Percentiles rank a stretch among this genome's conserved stretches.
These are phyloP conservation scores for Porites lobata DNA, from an alignment of 92 coral and sea anemone species.

Conservation along the genomic window DNA sequence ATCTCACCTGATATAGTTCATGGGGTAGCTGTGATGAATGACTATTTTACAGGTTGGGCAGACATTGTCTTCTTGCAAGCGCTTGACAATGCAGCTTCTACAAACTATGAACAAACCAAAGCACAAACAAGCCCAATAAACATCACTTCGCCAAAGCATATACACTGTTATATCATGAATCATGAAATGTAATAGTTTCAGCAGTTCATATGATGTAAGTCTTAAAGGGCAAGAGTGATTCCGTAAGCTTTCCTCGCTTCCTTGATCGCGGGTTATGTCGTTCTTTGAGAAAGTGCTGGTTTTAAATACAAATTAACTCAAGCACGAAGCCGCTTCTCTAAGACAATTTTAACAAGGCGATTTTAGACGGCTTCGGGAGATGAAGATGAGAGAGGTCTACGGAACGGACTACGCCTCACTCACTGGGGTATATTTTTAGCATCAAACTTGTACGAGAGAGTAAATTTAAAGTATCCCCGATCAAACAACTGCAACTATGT, in stretches of 20 bases:
- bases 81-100: slow-evolving; percentile 96
- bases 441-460: neutral
- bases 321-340: slow-evolving; percentile 25
- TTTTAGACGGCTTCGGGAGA: neutral
- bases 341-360: neutral
- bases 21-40: slow-evolving; percentile 96
- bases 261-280: neutral
- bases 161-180: too few species aligned
- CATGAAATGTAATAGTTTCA: too few species aligned
- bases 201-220: too few species aligned
- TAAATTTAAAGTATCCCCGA: slow-evolving; percentile 1
- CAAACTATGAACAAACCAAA: slow-evolving; percentile 77
- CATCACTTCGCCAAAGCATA: slow-evolving; percentile 25
- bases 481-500: slow-evolving; percentile 6
- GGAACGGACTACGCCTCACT: slow-evolving; percentile 33
- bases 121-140: slow-evolving; percentile 29
- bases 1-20: slow-evolving; percentile 94
- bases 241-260: neutral
- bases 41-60: slow-evolving; percentile 94
- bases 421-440: neutral
- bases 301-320: slow-evolving; percentile 19
- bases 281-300: neutral
- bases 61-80: slow-evolving; percentile 82
- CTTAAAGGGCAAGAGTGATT: too few species aligned
- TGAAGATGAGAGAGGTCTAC: neutral